Evolutionary conservation across 2,113 vertebrate species (phyloP), one percentile per base, ranked within the genome.

Genomic region (Lamprologus speciosus): DNA sequence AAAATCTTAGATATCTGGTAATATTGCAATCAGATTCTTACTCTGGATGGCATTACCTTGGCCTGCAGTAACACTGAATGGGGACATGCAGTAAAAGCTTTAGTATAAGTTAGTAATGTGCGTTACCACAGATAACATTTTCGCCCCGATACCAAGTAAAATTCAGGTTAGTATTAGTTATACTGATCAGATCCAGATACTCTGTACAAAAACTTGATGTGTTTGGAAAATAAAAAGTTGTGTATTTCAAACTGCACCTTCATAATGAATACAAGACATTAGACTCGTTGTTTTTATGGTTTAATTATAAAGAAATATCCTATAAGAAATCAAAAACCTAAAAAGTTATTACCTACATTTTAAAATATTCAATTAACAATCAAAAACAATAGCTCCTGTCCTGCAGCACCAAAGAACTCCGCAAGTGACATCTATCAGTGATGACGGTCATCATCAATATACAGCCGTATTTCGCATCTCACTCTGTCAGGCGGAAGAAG

Each of bases 131-230:
- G 55, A 58, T 28, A 5, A 28, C 1, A 28, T 58, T 58, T 58
- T 28, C 0, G 3, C 8, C 26, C 2, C 2, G 0, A 58, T 58
- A 28, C 8, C 55, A 28, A 28, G 23, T 28, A 58, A 58, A 58
- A 28, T 58, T 28, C 2, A 58, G 13, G 55, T 58, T 58, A 8
- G 23, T 58, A 9, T 58, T 58, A 14, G 23, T 9, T 14, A 58
- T 58, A 58, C 55, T 58, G 55, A 58, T 28, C 26, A 28, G 55
- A 58, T 28, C 26, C 55, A 58, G 8, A 58, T 31, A 58, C 55
- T 58, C 5, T 58, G 26, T 58, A 58, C 55, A 31, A 31, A 58
- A 58, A 31, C 55, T 31, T 58, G 8, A 28, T 58, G 8, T 58
- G 13, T 58, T 58, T 58, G 55, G 8, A 31, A 58, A 58, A 58